Percentiles rank a stretch among this genome's conserved stretches.
Conservation (phyloP, 2,888 invertebrate species). For the Protophormia terraenovae region DNA sequence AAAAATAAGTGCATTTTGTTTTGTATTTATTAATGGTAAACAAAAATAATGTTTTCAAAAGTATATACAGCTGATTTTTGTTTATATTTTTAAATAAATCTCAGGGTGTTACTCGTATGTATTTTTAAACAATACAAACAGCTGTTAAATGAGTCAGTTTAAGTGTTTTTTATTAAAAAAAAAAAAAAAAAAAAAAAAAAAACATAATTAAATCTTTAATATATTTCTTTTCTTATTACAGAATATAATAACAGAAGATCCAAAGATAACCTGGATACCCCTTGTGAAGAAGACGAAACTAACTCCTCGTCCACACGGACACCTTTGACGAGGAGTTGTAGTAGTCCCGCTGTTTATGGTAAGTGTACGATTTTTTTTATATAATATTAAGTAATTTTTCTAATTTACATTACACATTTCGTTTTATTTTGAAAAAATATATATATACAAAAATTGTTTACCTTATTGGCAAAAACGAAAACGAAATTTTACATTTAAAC, state of each 20-base stretch:
- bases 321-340: slow-evolving; percentile 82
- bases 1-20: slow-evolving; percentile 11
- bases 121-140: neutral
- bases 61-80: slow-evolving; percentile 4
- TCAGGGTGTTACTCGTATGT: no score
- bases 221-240: slow-evolving; percentile 78
- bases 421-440: neutral
- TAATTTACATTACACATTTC: neutral
- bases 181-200: no score
- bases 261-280: slow-evolving; percentile 83
- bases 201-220: no score
- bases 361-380: slow-evolving; percentile 71
- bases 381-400: neutral
- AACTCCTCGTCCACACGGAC: slow-evolving; percentile 79
- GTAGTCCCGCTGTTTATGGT: slow-evolving; percentile 83
- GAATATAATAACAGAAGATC: slow-evolving; percentile 86
- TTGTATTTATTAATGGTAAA: neutral
- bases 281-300: slow-evolving; percentile 85
- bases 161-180: neutral
- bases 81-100: neutral
- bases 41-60: neutral
- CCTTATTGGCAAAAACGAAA: slow-evolving; percentile 6
- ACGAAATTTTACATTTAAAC: neutral
- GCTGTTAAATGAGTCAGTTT: neutral
- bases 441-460: slow-evolving; percentile 7